Percentiles rank a stretch among this genome's conserved stretches.
These are phyloP conservation scores for Melinaea marsaeus DNA, from an alignment of 2,888 invertebrate genomes.

Conservation along the genomic window DNA sequence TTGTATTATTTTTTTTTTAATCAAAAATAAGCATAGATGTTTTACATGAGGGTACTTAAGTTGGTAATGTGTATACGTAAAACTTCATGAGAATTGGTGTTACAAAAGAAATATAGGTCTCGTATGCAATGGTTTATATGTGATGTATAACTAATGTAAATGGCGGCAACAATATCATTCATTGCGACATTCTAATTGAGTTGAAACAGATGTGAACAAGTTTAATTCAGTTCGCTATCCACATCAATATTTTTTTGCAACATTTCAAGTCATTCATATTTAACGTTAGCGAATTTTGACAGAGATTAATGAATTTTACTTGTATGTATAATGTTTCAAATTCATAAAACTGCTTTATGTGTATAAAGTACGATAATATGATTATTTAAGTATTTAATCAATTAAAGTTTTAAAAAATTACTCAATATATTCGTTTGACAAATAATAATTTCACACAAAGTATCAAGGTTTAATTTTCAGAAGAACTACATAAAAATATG, in stretches of 20 bases:
- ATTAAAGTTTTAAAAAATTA: too few species aligned
- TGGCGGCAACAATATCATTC: too few species aligned
- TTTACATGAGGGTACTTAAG: slow-evolving; percentile 12
- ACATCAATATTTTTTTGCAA: background rate
- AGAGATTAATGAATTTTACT: background rate
- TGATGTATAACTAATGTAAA: too few species aligned
- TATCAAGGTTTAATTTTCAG: too few species aligned
- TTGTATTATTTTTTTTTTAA: too few species aligned
- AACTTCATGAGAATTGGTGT: background rate
- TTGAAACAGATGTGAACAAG: background rate
- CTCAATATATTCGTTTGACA: too few species aligned
- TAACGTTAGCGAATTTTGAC: background rate
- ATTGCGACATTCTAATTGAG: too few species aligned
- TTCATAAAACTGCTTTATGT: background rate
- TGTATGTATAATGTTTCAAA: background rate
- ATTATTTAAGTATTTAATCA: too few species aligned
- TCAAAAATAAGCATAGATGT: background rate
- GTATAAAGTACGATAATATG: background rate
- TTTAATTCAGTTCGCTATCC: background rate
- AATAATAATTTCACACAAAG: too few species aligned
- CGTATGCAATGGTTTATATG: too few species aligned
- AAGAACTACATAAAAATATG: too few species aligned
- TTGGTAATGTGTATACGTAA: background rate
- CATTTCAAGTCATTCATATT: background rate
- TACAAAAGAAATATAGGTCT: too few species aligned